phyloP scores from a whole-genome alignment of 2,888 invertebrate genomes.

The Tetranychus piercei region DNA sequence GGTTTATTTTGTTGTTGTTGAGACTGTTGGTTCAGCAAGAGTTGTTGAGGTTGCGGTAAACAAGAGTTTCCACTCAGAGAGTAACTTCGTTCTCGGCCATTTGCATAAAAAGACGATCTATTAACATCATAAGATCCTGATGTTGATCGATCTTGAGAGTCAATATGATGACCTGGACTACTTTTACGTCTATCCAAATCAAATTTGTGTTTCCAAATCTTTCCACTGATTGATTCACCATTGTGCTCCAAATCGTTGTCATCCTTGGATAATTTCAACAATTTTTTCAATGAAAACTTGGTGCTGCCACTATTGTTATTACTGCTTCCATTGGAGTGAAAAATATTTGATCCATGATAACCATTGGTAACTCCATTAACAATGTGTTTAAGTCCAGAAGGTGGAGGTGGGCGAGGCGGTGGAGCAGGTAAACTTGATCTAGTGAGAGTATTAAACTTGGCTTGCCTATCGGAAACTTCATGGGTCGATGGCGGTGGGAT shows the following conservation, averaged over 20 bases:
- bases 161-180: neutral
- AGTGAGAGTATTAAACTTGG: neutral
- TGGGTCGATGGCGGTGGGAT: neutral
- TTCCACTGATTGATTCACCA: slow-evolving; percentile 2
- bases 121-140: neutral
- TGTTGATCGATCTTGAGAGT: neutral
- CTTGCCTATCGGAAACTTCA: neutral
- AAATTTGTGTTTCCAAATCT: slow-evolving; percentile 17
- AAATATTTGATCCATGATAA: neutral
- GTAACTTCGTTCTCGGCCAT: neutral
- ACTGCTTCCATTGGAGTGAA: neutral
- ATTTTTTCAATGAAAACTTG: slow-evolving; percentile 11
- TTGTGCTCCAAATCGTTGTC: slow-evolving; percentile 1
- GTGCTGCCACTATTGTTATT: neutral
- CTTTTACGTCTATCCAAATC: slow-evolving; percentile 11
- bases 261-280: slow-evolving; percentile 10
- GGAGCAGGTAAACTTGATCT: neutral
- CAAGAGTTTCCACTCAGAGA: neutral
- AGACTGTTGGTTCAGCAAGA: neutral
- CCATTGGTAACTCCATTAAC: neutral
- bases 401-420: slow-evolving; percentile 7
- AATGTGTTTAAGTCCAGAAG: neutral
- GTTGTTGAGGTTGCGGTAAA: neutral
- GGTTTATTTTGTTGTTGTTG: neutral
- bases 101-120: neutral